Percentiles rank a stretch among this genome's conserved stretches.
Evolutionary conservation across 2,113 vertebrate genomes (phyloP).

Genomic region (Polypterus senegalus): DNA sequence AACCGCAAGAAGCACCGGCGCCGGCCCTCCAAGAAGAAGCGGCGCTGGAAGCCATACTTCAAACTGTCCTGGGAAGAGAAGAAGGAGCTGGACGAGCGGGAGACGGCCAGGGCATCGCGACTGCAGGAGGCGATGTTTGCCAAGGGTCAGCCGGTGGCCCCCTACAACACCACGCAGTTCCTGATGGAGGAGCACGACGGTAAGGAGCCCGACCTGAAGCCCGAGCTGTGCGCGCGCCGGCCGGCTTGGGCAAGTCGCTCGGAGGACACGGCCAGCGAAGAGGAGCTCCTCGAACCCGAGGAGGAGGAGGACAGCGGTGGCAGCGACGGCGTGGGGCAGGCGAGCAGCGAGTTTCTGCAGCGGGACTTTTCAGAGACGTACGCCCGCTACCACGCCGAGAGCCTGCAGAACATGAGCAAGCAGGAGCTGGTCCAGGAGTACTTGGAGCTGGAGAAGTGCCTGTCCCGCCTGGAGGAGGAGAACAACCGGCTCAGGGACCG

Average conservation of each 20-base stretch:
- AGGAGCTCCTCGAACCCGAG: slow-evolving; percentile 75
- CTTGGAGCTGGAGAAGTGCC: slow-evolving; percentile 96
- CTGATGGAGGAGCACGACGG: slow-evolving; percentile 96
- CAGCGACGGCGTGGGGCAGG: slow-evolving; percentile 76
- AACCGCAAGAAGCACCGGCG: slow-evolving; percentile 75
- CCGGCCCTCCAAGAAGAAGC: slow-evolving; percentile 83
- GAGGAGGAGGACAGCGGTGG: slow-evolving; percentile 67
- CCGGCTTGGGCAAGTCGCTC: slow-evolving; percentile 39
- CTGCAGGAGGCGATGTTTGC: slow-evolving; percentile 95
- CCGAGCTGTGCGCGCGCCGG: slow-evolving; percentile 57
- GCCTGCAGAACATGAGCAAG: slow-evolving; percentile 95
- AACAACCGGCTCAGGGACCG: slow-evolving; percentile 73
- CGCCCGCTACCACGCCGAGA: slow-evolving; percentile 89
- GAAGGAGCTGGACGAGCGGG: slow-evolving; percentile 79
- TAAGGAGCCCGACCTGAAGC: slow-evolving; percentile 90
- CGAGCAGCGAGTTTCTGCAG: slow-evolving; percentile 81
- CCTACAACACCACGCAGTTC: slow-evolving; percentile 97
- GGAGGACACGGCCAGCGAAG: slow-evolving; percentile 67
- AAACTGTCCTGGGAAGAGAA: slow-evolving; percentile 95
- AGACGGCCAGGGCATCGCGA: slow-evolving; percentile 79
- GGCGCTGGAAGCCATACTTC: slow-evolving; percentile 89
- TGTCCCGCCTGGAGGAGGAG: slow-evolving; percentile 92
- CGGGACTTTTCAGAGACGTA: slow-evolving; percentile 96
- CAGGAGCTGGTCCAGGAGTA: slow-evolving; percentile 91
- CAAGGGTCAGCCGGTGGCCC: slow-evolving; percentile 89